Percentiles rank a stretch among this genome's conserved stretches.
These are phyloP conservation scores for Microlaimidae sp. DNA, from an alignment of 2,888 invertebrate genomes.

Conservation along the genomic window DNA sequence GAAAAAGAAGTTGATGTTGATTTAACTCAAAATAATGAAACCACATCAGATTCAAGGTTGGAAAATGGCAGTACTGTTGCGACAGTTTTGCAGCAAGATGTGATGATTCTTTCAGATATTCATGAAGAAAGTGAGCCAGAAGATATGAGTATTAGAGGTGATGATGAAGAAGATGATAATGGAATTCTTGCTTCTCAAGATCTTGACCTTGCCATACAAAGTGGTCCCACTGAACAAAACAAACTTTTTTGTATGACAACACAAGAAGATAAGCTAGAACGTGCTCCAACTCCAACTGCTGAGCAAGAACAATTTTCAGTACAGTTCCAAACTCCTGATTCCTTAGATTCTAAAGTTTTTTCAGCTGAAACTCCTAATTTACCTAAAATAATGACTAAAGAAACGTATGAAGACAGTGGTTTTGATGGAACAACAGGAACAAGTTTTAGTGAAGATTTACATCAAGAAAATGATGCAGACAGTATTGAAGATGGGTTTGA, in stretches of 20 bases:
- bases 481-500: not conserved
- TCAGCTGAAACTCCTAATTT: too few species aligned
- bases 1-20: slow-evolving; percentile 25
- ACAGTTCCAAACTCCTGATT: too few species aligned
- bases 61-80: not conserved
- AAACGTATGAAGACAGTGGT: not conserved
- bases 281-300: not conserved
- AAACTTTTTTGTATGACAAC: not conserved
- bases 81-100: slow-evolving; percentile 22
- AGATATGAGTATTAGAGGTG: slow-evolving; percentile 31
- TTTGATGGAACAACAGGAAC: not conserved
- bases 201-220: too few species aligned
- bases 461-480: not conserved
- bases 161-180: slow-evolving; percentile 26
- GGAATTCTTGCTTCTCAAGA: too few species aligned
- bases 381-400: too few species aligned
- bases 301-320: too few species aligned
- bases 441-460: not conserved
- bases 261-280: too few species aligned
- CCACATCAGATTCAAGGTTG: not conserved
- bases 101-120: slow-evolving; percentile 33
- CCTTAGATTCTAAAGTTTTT: too few species aligned
- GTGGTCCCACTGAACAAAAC: not conserved
- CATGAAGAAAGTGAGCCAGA: slow-evolving; percentile 32
- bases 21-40: slow-evolving; percentile 17